A percentile compares a stretch with the other conserved stretches of the same genome.
These are phyloP conservation scores for Otocyon megalotis DNA, from an alignment of 2,113 vertebrate genomes.

Conservation along the genomic window DNA sequence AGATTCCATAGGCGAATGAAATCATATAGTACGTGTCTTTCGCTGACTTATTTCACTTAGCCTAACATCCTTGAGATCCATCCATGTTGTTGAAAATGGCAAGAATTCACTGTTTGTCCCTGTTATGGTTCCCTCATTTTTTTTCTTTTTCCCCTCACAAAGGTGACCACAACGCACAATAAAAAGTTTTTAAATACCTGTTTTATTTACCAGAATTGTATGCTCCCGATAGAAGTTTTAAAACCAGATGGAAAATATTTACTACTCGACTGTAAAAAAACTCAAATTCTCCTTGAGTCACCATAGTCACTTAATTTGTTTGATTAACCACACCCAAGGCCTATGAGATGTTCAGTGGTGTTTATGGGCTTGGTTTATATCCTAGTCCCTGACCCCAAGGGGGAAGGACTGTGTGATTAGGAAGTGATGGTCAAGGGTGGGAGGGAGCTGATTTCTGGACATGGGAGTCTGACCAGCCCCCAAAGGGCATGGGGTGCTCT, in stretches of 20 bases:
- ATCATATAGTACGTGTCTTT: not conserved
- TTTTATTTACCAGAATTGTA: not conserved
- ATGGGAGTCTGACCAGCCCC: not conserved
- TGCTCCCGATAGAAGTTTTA: not conserved
- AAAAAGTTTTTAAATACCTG: not conserved
- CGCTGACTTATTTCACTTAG: not conserved
- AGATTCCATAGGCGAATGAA: not conserved
- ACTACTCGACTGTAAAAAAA: not conserved
- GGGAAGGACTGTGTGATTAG: not conserved
- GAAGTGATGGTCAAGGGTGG: not conserved
- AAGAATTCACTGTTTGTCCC: not conserved
- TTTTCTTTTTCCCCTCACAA: not conserved
- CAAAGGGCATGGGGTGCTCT: not conserved
- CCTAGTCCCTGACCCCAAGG: not conserved
- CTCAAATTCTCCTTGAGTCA: too few relatives aligned
- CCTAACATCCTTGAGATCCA: not conserved
- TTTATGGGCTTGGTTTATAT: fast-evolving
- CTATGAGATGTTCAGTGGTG: fast-evolving
- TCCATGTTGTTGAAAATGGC: not conserved
- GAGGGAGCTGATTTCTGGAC: not conserved
- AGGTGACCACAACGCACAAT: not conserved
- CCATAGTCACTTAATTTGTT: not conserved
- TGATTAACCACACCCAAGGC: fast-evolving
- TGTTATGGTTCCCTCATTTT: not conserved
- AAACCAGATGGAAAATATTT: not conserved